Evolutionary conservation across 92 coral and sea anemone genomes (phyloP).

Genomic region (Parazoanthus darwini): DNA sequence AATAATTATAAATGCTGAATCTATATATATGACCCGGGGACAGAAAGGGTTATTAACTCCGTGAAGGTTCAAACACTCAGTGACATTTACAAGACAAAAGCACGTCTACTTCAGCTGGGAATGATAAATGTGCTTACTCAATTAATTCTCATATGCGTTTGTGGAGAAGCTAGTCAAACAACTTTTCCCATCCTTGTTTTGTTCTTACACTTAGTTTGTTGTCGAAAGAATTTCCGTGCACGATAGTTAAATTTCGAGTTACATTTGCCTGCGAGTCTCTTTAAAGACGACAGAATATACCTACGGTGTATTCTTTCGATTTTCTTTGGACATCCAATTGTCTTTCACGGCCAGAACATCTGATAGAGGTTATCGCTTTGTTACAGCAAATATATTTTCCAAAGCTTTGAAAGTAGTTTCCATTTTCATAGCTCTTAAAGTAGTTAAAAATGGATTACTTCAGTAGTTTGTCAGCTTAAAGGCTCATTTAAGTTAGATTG

Average conservation of each 20-base stretch:
- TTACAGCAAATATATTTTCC: neutral
- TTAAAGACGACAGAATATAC: neutral
- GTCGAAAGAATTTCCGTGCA: neutral
- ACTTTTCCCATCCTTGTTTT: neutral
- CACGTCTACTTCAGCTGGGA: constrained; percentile 8
- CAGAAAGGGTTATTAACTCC: neutral
- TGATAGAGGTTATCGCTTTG: neutral
- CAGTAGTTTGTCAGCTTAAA: neutral
- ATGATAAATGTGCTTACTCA: neutral
- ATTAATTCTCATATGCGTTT: neutral
- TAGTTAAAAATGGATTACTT: neutral
- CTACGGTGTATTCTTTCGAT: neutral
- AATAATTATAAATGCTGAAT: neutral
- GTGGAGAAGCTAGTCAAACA: neutral
- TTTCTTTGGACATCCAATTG: neutral
- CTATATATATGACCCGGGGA: constrained; percentile 19
- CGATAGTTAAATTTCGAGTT: neutral
- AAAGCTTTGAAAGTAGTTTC: neutral
- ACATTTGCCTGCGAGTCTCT: neutral
- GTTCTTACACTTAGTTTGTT: neutral
- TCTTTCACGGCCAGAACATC: neutral
- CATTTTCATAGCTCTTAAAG: neutral
- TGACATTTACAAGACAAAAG: constrained; percentile 9
- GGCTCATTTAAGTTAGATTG: neutral
- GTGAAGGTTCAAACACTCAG: neutral